Evolutionary conservation across 2,113 vertebrate species (phyloP), one percentile per base, ranked within the genome.

Genomic region (Cebus imitator): DNA sequence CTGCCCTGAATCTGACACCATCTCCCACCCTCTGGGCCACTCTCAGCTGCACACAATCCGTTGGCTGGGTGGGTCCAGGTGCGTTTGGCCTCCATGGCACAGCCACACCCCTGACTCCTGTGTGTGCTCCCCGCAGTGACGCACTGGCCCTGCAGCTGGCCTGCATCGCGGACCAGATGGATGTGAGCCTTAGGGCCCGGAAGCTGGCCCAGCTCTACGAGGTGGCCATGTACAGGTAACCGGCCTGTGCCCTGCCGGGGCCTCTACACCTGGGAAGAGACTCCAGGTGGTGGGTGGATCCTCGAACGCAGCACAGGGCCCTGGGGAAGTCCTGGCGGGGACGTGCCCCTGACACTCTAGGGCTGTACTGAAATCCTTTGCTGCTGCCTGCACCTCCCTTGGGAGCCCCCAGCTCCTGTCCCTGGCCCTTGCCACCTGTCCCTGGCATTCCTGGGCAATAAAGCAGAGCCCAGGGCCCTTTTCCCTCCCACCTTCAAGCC

Each of bases 111-210:
- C 32, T 18, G 6, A 64, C 17, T 3, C 11, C 64, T 6, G 5
- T 18, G 25, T 5, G 20, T 48, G 37, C 21, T 32, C 75, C 21
- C 96, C 61, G 0, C 98, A 99, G 99, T 58, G 98, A 98, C 91
- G 97, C 92, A 64, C 90, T 99, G 85, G 99, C 99, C 84, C 98
- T 40, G 11, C 99, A 99, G 97, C 98, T 99, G 98, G 99, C 99
- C 66, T 91, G 97, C 32, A 99, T 99, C 0, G 99, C 99, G 25
- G 99, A 99, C 25, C 98, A 99, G 84, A 95, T 99, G 97, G 98
- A 99, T 91, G 82, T 83, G 68, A 37, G 68, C 43, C n/a, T 97
- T 7, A 92, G 91, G 43, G 43, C 43, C 30, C 82, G 50, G 23
- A 87, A 58, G 25, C 76, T 83, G 61, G 95, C 72, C 43, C 89